Evolutionary conservation across 2,888 invertebrate genomes (phyloP).

Genomic region (Cynaeus angustus): DNA sequence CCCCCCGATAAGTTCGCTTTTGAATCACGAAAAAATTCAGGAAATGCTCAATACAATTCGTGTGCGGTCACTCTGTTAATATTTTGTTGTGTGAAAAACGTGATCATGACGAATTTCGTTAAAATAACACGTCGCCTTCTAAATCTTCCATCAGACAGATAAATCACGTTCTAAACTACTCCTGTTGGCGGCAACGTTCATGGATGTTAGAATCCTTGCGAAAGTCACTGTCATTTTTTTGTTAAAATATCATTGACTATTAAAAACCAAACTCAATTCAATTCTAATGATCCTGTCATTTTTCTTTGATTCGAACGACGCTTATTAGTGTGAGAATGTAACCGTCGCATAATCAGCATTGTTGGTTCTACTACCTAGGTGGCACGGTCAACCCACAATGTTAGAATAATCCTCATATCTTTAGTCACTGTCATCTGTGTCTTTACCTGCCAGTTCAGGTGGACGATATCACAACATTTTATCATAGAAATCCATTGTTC

Average conservation of each 20-base stretch:
- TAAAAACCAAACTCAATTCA: conserved; percentile 9
- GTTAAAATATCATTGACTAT: not conserved
- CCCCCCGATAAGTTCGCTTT: not conserved
- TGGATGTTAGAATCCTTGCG: conserved; percentile 2
- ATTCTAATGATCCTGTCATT: conserved; percentile 19
- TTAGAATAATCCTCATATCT: conserved; percentile 36
- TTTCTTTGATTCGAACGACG: conserved; percentile 7
- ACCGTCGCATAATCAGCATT: conserved; percentile 30
- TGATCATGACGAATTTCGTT: conserved; percentile 38
- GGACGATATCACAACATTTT: conserved; percentile 15
- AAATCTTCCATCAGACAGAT: conserved; percentile 32
- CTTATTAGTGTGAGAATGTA: conserved; percentile 25
- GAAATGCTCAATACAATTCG: not conserved
- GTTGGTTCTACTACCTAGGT: conserved; percentile 34
- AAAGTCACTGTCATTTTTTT: not conserved
- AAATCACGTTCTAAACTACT: conserved; percentile 25
- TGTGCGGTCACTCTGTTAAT: conserved; percentile 14
- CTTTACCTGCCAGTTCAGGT: conserved; percentile 28
- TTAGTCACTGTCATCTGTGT: conserved; percentile 23
- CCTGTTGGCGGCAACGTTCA: conserved; percentile 20
- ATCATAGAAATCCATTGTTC: conserved; percentile 19
- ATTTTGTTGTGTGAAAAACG: conserved; percentile 16
- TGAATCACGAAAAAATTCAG: not conserved
- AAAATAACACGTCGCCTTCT: conserved; percentile 21
- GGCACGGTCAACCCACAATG: conserved; percentile 35